Conservation (phyloP, 92 coral and sea anemone genomes). For the Diadumene lineata region DNA sequence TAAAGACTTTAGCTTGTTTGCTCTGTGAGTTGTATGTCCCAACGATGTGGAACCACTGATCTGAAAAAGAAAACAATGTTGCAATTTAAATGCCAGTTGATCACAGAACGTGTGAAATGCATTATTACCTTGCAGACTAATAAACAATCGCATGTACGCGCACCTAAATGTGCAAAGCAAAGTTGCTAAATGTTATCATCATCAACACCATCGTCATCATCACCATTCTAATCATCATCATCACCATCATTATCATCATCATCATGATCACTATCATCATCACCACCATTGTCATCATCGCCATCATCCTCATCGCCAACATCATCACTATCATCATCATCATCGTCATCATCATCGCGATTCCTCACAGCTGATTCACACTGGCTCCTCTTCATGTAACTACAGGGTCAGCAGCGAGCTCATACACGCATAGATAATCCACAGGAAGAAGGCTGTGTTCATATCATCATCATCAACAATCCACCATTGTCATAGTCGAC, state of each 20-base stretch:
- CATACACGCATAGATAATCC: too few species aligned
- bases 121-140: too few species aligned
- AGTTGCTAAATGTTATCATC: too few species aligned
- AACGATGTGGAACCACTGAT: slow-evolving; percentile 84
- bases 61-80: slow-evolving; percentile 26
- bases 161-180: too few species aligned
- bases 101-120: too few species aligned
- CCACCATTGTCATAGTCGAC: not conserved
- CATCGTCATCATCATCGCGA: not conserved
- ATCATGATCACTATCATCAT: not conserved
- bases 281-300: not conserved
- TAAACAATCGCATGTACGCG: too few species aligned
- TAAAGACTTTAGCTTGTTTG: slow-evolving; percentile 75
- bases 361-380: not conserved
- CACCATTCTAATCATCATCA: not conserved
- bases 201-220: not conserved
- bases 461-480: not conserved
- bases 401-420: too few species aligned
- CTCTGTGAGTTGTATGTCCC: slow-evolving; percentile 70
- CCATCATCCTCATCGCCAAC: not conserved
- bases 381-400: too few species aligned
- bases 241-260: not conserved
- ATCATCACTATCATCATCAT: not conserved
- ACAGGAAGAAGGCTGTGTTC: too few species aligned
- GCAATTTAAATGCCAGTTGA: too few species aligned